These are phyloP conservation scores for Ptiloglossa arizonensis DNA, from an alignment of 1,140 invertebrate genomes.

Conservation along the genomic window DNA sequence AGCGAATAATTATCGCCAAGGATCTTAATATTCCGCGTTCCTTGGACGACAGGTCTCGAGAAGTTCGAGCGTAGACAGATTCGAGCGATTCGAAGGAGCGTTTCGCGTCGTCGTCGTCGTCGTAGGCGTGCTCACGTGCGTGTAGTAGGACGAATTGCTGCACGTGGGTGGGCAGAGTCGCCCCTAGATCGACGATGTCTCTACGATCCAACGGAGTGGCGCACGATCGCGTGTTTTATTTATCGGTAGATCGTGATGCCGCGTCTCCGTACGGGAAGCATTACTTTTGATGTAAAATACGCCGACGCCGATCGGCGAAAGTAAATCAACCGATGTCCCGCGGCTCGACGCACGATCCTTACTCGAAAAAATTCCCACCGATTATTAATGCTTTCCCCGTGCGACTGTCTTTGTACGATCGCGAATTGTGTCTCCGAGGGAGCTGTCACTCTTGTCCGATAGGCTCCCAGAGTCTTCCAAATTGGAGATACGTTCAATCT, in stretches of 20 bases:
- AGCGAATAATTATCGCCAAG: too few relatives aligned
- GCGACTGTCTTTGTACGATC: not conserved
- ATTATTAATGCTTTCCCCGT: conserved; percentile 11
- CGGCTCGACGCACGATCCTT: not conserved
- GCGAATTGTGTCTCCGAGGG: not conserved
- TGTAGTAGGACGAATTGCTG: conserved; percentile 36
- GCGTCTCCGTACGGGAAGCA: conserved; percentile 37
- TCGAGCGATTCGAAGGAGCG: too few relatives aligned
- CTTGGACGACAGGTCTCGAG: too few relatives aligned
- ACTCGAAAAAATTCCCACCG: not conserved
- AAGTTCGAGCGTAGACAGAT: too few relatives aligned
- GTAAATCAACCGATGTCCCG: conserved; percentile 38
- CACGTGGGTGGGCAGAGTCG: conserved; percentile 56
- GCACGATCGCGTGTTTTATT: conserved; percentile 44
- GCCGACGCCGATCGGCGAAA: conserved; percentile 32
- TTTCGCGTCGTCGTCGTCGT: too few relatives aligned
- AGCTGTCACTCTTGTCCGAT: too few relatives aligned
- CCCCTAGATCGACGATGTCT: conserved; percentile 49
- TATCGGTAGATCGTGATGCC: conserved; percentile 39
- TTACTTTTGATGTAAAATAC: conserved; percentile 46
- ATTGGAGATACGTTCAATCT: too few relatives aligned
- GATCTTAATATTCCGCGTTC: too few relatives aligned
- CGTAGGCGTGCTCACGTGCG: conserved; percentile 44
- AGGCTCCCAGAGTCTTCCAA: too few relatives aligned
- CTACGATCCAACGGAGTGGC: conserved; percentile 35